Conservation (phyloP, 2,797 vertebrate genomes). For the Chiloscyllium punctatum region DNA sequence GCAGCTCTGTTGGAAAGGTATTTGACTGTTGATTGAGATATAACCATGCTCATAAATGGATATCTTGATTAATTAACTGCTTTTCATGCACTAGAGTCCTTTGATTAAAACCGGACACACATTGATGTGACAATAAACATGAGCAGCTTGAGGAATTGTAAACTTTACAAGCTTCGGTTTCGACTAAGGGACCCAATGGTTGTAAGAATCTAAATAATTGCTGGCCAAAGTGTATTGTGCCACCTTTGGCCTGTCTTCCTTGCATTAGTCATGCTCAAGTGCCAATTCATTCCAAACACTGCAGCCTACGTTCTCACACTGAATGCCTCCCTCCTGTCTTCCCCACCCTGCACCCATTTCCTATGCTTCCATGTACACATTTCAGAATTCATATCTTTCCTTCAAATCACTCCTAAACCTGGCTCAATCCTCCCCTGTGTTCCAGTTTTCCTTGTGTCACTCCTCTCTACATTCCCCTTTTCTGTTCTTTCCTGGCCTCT, state of each 20-base stretch:
- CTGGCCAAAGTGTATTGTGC: neutral
- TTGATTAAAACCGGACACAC: neutral
- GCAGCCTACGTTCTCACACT: neutral
- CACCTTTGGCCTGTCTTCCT: neutral
- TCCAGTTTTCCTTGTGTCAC: neutral
- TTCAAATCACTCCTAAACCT: neutral
- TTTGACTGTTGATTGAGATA: neutral
- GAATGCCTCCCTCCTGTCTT: neutral
- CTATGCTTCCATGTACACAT: neutral
- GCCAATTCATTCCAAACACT: neutral
- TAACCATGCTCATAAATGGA: neutral
- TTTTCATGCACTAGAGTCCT: neutral
- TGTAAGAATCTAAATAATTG: neutral
- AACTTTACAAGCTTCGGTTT: neutral
- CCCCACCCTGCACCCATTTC: neutral
- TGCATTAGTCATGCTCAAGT: neutral
- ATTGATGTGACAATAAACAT: neutral
- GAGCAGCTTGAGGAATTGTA: neutral
- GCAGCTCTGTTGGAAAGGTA: neutral
- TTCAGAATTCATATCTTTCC: neutral
- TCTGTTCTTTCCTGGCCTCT: neutral
- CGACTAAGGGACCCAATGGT: neutral
- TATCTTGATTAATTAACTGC: neutral
- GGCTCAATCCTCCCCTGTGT: neutral
- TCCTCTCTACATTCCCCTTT: neutral